These are phyloP conservation scores for Enteromius trimaculatus DNA, from an alignment of 2,797 vertebrate genomes.

Conservation along the genomic window DNA sequence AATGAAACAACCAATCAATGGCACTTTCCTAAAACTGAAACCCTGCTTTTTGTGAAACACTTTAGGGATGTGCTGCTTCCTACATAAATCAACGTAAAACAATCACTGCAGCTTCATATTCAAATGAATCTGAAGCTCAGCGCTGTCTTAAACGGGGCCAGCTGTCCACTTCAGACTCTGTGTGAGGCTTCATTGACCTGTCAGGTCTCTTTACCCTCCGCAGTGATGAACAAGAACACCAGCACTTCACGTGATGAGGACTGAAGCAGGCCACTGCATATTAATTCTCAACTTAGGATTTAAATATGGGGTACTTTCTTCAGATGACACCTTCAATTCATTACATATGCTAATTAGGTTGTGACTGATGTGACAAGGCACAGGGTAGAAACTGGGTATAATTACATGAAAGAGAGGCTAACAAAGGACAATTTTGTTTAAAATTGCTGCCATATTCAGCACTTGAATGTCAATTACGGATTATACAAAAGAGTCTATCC, in stretches of 20 bases:
- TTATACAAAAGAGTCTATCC: slow-evolving; percentile 13
- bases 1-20: neutral
- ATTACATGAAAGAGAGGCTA: slow-evolving; percentile 47
- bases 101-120: slow-evolving; percentile 36
- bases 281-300: slow-evolving; percentile 39
- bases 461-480: slow-evolving; percentile 23
- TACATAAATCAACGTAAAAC: slow-evolving; percentile 20
- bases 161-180: slow-evolving; percentile 56
- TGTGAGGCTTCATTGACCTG: slow-evolving; percentile 7
- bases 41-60: neutral
- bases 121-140: slow-evolving; percentile 43
- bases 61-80: neutral
- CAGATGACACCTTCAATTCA: slow-evolving; percentile 39
- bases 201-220: slow-evolving; percentile 28
- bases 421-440: slow-evolving; percentile 30
- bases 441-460: slow-evolving; percentile 30
- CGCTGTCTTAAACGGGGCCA: slow-evolving; percentile 46
- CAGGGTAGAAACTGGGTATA: slow-evolving; percentile 45
- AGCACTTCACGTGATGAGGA: slow-evolving; percentile 36
- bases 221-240: slow-evolving; percentile 38
- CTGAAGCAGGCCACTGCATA: slow-evolving; percentile 30
- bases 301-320: slow-evolving; percentile 47
- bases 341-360: slow-evolving; percentile 49
- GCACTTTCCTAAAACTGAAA: neutral
- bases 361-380: slow-evolving; percentile 28